These are phyloP conservation scores for Cnemophilus loriae DNA, from an alignment of 2,113 vertebrate genomes.

Conservation along the genomic window DNA sequence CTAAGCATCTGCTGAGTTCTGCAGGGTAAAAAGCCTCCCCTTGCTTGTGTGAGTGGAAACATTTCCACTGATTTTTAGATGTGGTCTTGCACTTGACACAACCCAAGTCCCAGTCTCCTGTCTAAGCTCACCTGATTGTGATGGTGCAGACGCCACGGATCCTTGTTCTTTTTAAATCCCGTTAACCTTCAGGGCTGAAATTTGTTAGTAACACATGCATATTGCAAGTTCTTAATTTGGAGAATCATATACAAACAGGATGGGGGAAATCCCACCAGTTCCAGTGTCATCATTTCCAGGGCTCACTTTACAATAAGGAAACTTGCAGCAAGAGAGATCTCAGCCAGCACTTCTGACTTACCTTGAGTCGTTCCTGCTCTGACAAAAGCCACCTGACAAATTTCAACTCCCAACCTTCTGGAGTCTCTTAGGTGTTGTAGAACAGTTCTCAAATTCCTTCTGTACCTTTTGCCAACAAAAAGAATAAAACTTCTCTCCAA, in stretches of 20 bases:
- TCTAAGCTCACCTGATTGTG: accelerated
- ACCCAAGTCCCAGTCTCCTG: not conserved
- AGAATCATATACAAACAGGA: not conserved
- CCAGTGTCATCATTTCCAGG: not conserved
- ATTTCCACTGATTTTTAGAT: not conserved
- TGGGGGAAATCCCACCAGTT: not conserved
- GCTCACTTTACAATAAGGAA: not conserved
- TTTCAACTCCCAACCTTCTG: not conserved
- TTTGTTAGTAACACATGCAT: not conserved
- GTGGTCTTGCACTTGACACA: not conserved
- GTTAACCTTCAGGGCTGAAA: not conserved
- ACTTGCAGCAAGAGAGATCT: not conserved
- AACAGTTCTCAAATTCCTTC: not conserved
- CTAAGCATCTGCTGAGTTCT: not conserved
- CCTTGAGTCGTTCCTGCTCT: accelerated
- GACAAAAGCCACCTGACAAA: not conserved
- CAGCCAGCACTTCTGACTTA: not conserved
- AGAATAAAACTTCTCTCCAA: not conserved
- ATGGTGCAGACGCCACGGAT: accelerated
- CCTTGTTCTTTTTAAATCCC: not conserved
- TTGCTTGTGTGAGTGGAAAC: not conserved
- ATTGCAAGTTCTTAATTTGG: not conserved
- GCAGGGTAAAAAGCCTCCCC: not conserved
- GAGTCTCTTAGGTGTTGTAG: not conserved
- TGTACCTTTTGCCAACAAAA: not conserved